phyloP scores from a whole-genome alignment of 2,113 vertebrate genomes.

The Dasyprocta punctata region DNA sequence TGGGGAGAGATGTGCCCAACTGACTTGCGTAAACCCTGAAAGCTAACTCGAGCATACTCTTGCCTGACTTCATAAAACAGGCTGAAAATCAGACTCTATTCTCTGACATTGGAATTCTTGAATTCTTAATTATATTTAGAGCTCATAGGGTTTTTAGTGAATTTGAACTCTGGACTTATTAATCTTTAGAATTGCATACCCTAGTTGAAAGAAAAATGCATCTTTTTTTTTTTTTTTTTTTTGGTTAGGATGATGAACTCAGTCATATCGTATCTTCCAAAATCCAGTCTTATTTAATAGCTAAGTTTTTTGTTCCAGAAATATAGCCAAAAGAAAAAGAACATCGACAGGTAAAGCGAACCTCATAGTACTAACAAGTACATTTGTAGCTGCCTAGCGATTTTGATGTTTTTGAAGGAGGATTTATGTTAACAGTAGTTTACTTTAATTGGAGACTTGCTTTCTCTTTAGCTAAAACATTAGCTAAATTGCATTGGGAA shows the following conservation, averaged over 20 bases:
- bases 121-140: not conserved
- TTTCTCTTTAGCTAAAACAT: constrained; percentile 30
- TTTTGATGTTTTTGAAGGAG: constrained; percentile 20
- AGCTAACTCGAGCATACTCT: not conserved
- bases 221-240: not conserved
- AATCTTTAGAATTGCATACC: not conserved
- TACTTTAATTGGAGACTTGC: constrained; percentile 28
- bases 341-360: not conserved
- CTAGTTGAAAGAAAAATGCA: not conserved
- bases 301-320: not conserved
- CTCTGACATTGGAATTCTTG: not conserved
- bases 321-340: not conserved
- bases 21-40: not conserved
- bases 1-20: not conserved
- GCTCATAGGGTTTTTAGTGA: not conserved
- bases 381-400: not conserved
- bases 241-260: not conserved
- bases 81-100: not conserved
- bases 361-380: not conserved
- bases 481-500: constrained; percentile 49
- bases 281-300: not conserved
- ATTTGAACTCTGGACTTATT: not conserved
- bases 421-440: constrained; percentile 47
- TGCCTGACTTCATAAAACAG: not conserved
- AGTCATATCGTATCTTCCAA: not conserved